Percentiles rank a stretch among this genome's conserved stretches.
Evolutionary conservation across 2,797 vertebrate species (phyloP).

Genomic region (Melanogrammus aeglefinus): DNA sequence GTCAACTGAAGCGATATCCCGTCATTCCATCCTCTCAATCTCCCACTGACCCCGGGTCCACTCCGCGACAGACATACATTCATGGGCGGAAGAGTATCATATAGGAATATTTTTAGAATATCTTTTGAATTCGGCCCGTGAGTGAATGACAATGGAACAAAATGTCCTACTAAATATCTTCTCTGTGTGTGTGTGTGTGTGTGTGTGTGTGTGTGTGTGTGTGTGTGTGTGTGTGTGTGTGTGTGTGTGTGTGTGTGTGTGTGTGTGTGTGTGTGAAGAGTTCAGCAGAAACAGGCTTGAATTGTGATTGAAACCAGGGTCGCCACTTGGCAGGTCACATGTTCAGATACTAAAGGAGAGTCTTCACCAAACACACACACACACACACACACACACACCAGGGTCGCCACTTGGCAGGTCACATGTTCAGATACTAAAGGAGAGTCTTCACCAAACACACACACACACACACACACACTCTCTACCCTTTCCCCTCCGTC

Average conservation of each 20-base stretch:
- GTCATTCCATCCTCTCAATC: slow-evolving; percentile 54
- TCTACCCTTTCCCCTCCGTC: slow-evolving; percentile 40
- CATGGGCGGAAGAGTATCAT: neutral
- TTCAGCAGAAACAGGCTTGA: slow-evolving; percentile 53
- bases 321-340: slow-evolving; percentile 71
- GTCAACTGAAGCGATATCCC: slow-evolving; percentile 57
- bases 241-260: slow-evolving; percentile 13
- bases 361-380: slow-evolving; percentile 34
- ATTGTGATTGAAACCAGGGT: slow-evolving; percentile 82
- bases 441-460: slow-evolving; percentile 55
- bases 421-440: slow-evolving; percentile 69
- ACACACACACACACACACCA: slow-evolving; percentile 55
- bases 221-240: slow-evolving; percentile 5
- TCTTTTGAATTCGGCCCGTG: neutral
- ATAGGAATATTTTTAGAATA: neutral
- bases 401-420: slow-evolving; percentile 70
- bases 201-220: neutral
- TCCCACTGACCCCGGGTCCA: slow-evolving; percentile 34
- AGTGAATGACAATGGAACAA: neutral
- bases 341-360: slow-evolving; percentile 71
- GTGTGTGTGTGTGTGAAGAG: slow-evolving; percentile 1
- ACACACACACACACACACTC: slow-evolving; percentile 18
- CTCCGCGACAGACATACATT: slow-evolving; percentile 18
- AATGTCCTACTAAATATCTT: neutral
- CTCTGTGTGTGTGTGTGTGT: neutral